A percentile compares a stretch with the other conserved stretches of the same genome.
Conservation (phyloP, 2,113 vertebrate species). For the Prunella himalayana region DNA sequence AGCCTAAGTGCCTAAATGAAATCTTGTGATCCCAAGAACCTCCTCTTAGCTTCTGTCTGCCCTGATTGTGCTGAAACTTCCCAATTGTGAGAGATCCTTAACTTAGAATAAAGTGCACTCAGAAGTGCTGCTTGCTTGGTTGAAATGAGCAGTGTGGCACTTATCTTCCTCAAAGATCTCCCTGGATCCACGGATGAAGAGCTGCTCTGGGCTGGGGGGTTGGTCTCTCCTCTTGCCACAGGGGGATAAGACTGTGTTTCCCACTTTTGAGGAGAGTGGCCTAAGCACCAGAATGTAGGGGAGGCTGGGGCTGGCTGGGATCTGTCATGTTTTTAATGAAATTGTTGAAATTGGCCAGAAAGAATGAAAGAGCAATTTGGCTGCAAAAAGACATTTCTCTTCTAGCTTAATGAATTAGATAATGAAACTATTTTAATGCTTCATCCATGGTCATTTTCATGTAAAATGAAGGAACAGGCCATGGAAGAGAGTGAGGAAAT, state of each 20-base stretch:
- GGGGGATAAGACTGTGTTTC: not conserved
- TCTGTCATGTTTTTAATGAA: not conserved
- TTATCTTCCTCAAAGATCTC: not conserved
- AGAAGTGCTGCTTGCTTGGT: not conserved
- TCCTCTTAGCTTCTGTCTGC: slow-evolving; percentile 24
- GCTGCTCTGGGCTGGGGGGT: not conserved
- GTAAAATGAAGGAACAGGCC: not conserved
- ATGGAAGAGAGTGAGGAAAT: not conserved
- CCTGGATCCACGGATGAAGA: not conserved
- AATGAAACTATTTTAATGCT: not conserved
- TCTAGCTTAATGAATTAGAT: not conserved
- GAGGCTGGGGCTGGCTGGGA: not conserved
- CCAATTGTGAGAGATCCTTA: not conserved
- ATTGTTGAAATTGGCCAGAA: not conserved
- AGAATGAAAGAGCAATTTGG: not conserved
- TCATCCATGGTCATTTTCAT: not conserved
- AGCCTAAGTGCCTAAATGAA: slow-evolving; percentile 40
- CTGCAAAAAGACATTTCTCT: not conserved
- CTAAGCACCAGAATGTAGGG: not conserved
- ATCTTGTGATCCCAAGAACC: slow-evolving; percentile 47
- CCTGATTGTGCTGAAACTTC: slow-evolving; percentile 33
- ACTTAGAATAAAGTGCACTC: not conserved
- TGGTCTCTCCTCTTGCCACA: not conserved
- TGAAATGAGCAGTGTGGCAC: not conserved
- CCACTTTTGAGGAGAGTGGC: not conserved